phyloP scores from a whole-genome alignment of 1,140 invertebrate genomes.

The Saxidomus purpurata region DNA sequence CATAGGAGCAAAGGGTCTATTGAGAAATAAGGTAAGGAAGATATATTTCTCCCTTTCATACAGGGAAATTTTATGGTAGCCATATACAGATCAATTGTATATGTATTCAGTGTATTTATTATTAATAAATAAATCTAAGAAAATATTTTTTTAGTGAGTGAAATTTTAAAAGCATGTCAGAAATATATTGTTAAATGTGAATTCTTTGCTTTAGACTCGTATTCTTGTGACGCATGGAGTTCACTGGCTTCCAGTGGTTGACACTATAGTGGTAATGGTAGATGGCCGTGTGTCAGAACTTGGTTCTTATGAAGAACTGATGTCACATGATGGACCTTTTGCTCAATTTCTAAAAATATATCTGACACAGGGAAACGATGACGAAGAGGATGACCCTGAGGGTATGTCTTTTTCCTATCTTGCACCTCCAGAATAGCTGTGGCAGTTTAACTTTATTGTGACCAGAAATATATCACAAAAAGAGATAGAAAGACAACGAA shows the following conservation, averaged over 20 bases:
- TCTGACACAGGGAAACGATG: constrained; percentile 74
- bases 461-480: no score
- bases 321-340: constrained; percentile 84
- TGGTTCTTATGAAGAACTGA: constrained; percentile 83
- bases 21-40: constrained; percentile 70
- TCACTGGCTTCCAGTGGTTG: constrained; percentile 86
- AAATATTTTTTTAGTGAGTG: no score
- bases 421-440: no score
- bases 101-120: no score
- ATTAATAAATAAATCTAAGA: no score
- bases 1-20: constrained; percentile 66
- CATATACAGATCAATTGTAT: no score
- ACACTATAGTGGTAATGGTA: constrained; percentile 89
- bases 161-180: no score
- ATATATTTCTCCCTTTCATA: no score
- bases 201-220: constrained; percentile 74
- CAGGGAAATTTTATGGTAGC: no score
- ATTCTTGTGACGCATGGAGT: constrained; percentile 84
- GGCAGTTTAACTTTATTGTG: no score
- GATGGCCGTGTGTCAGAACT: constrained; percentile 84
- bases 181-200: no score
- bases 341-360: constrained; percentile 84
- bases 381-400: constrained; percentile 75
- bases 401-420: constrained; percentile 66
- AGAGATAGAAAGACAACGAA: no score